Percentiles rank a stretch among this genome's conserved stretches.
These are phyloP conservation scores for Coenobita brevimanus DNA, from an alignment of 1,140 invertebrate genomes.

Conservation along the genomic window DNA sequence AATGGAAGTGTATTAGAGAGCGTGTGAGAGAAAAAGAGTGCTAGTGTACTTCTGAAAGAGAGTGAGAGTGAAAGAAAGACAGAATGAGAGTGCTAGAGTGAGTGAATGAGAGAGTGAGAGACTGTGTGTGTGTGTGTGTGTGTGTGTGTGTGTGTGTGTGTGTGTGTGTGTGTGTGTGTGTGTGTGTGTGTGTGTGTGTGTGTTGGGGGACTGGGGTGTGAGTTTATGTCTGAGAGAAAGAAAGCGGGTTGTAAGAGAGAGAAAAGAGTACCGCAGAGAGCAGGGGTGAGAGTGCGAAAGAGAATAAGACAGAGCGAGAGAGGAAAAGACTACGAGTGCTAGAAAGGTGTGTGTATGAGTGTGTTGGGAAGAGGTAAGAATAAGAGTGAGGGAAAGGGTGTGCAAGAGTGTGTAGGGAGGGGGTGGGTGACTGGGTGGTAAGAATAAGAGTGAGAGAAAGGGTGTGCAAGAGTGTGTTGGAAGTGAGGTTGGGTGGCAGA, in stretches of 20 bases:
- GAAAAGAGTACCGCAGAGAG: background rate
- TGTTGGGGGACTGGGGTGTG: too few species aligned
- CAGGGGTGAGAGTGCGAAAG: background rate
- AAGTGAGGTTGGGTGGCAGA: background rate
- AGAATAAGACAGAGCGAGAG: background rate
- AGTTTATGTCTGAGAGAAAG: background rate
- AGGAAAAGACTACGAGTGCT: background rate
- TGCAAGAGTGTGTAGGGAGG: background rate
- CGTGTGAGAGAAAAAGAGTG: too few species aligned
- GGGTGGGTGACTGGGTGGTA: background rate
- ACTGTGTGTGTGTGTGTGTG: constrained; percentile 27
- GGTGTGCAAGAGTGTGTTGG: background rate
- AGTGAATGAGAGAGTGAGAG: background rate
- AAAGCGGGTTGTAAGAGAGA: background rate
- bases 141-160: background rate
- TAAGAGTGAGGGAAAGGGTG: background rate
- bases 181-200: background rate
- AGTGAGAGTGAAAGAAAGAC: background rate
- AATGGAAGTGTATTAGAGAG: too few species aligned
- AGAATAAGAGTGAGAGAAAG: background rate
- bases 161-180: background rate
- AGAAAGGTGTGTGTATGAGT: background rate
- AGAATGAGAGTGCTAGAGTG: background rate
- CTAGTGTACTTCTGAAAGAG: too few species aligned
- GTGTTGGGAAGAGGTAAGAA: background rate